phyloP scores from a whole-genome alignment of 2,888 invertebrate species.

The Clostera curtula region DNA sequence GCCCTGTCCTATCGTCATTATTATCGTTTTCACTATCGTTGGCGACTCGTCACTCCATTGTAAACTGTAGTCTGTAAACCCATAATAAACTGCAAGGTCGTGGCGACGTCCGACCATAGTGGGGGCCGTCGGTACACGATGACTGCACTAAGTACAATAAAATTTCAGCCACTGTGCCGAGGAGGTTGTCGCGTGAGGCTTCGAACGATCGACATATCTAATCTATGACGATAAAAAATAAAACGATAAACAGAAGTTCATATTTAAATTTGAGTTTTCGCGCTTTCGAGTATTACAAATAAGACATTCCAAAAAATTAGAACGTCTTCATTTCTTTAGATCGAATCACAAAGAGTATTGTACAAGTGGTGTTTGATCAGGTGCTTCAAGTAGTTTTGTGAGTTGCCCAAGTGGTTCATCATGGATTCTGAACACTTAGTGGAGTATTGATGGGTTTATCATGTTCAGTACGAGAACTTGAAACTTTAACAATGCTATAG shows the following conservation, averaged over 20 bases:
- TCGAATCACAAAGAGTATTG: conserved; percentile 17
- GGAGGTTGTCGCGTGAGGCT: conserved; percentile 6
- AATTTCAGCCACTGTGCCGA: conserved; percentile 33
- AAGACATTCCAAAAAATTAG: conserved; percentile 4
- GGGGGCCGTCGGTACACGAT: conserved; percentile 52
- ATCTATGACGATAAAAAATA: conserved; percentile 5
- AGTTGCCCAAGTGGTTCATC: conserved; percentile 33
- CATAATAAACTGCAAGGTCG: conserved; percentile 73
- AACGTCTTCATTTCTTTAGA: conserved; percentile 6
- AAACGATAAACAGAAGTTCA: too few species aligned
- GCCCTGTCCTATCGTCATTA: conserved; percentile 34
- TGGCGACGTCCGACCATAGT: conserved; percentile 27
- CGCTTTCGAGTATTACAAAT: not conserved
- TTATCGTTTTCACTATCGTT: conserved; percentile 65
- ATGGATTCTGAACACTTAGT: conserved; percentile 6
- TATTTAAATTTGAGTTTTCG: not conserved
- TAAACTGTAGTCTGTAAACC: conserved; percentile 68
- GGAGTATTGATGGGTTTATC: not conserved
- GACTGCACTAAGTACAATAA: conserved; percentile 45
- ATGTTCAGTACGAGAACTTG: too few species aligned
- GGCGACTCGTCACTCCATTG: conserved; percentile 64
- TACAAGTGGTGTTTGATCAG: conserved; percentile 41
- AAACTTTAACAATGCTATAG: too few species aligned
- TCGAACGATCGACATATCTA: too few species aligned
- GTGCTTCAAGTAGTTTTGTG: conserved; percentile 29